These are phyloP conservation scores for Oxygymnocypris stewartii DNA, from an alignment of 2,113 vertebrate genomes.

Conservation along the genomic window DNA sequence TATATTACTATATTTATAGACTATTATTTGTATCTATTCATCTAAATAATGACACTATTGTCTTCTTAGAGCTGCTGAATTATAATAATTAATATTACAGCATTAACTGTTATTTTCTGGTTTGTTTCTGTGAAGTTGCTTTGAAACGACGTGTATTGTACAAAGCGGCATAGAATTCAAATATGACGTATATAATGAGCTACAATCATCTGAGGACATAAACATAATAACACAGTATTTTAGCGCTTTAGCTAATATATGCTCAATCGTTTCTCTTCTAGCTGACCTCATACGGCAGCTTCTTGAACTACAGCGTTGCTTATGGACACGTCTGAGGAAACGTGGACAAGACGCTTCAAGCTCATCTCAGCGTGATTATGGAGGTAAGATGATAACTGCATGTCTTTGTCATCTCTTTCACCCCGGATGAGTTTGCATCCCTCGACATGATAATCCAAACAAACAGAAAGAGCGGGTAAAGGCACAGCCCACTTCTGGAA, in stretches of 20 bases:
- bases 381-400: conserved; percentile 69
- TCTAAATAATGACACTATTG: neutral
- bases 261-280: conserved; percentile 49
- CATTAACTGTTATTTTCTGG: neutral
- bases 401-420: too few species aligned
- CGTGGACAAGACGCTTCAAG: conserved; percentile 68
- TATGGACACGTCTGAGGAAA: conserved; percentile 79
- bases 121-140: neutral
- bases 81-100: neutral
- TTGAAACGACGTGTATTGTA: neutral
- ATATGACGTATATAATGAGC: neutral
- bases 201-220: neutral
- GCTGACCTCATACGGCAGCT: conserved; percentile 81
- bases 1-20: too few species aligned
- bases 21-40: too few species aligned
- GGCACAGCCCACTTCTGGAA: too few species aligned
- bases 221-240: neutral
- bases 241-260: neutral
- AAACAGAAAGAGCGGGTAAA: too few species aligned
- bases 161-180: too few species aligned
- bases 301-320: conserved; percentile 79
- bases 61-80: neutral
- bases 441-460: too few species aligned
- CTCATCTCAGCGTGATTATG: conserved; percentile 78
- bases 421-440: too few species aligned